These are phyloP conservation scores for Pseudachorutes palmiensis DNA, from an alignment of 1,140 invertebrate genomes.

Conservation along the genomic window DNA sequence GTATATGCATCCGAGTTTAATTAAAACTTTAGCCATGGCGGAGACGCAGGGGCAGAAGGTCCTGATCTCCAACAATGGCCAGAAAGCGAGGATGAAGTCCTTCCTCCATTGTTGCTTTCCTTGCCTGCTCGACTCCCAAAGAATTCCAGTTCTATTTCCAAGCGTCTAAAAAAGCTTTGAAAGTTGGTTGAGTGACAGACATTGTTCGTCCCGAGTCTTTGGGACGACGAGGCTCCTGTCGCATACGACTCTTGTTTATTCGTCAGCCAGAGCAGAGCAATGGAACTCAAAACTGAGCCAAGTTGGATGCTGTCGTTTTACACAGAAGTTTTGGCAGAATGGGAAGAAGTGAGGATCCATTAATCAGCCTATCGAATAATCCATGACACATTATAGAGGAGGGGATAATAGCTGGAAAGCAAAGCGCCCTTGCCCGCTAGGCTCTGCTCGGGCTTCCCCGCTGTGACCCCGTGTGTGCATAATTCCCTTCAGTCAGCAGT, in stretches of 20 bases:
- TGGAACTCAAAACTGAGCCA: constrained; percentile 6
- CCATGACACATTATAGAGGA: constrained; percentile 33
- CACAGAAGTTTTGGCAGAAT: constrained; percentile 27
- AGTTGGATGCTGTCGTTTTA: constrained; percentile 3
- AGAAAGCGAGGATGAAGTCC: too few relatives aligned
- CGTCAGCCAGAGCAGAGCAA: constrained; percentile 13
- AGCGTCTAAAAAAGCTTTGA: not conserved
- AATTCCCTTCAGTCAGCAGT: constrained; percentile 18
- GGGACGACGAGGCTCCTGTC: not conserved
- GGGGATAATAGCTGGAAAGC: constrained; percentile 20
- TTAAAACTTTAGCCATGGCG: not conserved
- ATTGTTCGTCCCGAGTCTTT: constrained; percentile 35
- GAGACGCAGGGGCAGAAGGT: too few relatives aligned
- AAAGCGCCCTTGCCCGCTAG: constrained; percentile 35
- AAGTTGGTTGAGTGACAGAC: constrained; percentile 33
- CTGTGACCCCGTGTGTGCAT: constrained; percentile 37
- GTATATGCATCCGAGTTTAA: not conserved
- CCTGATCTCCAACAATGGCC: not conserved
- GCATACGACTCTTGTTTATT: not conserved
- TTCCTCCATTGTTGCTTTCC: not conserved
- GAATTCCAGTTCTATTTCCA: constrained; percentile 4
- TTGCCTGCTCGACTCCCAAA: not conserved
- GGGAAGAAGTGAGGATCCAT: constrained; percentile 37
- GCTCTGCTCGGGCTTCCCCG: constrained; percentile 32
- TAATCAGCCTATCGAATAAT: constrained; percentile 39